Base-by-base conservation (phyloP, 2,888 invertebrate species). In the Eueremaeus valkanovi region DNA sequence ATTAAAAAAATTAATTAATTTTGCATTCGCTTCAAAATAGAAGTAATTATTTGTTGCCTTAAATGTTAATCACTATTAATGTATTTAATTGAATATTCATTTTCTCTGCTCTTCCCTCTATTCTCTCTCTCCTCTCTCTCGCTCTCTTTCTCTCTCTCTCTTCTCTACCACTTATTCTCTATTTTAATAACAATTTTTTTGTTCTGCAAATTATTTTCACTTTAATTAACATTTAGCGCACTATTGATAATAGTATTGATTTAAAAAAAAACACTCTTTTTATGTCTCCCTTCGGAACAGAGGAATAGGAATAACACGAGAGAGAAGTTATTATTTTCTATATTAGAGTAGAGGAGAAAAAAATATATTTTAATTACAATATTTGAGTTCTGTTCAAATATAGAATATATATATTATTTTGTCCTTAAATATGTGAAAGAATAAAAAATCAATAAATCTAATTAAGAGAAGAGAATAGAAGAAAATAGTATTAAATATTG, bases 1-100 rank as follows among this genome's bases (percentile, higher is more conserved):
- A 68, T 70, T 75, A 70, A 42, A 40, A n/a, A 29, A 55, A 70
- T 74, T 63, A 63, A 63, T 63, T 63, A 63, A 63, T 63, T 63
- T 63, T 55, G 9, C 27, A n/a, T 55, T 45, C 11, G n/a, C 18
- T 45, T 6, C 63, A 63, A 63, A 33, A 63, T 27, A 45, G 24
- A 29, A 63, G 63, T 36, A 63, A 63, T 63, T 63, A 63, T 63
- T 63, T 63, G 36, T 63, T 63, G 63, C 36, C 63, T 18, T 55
- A 55, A n/a, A 55, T 55, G 55, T 55, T 55, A 63, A 63, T 63
- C 63, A 33, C 63, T 63, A 51, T 51, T 5, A 55, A 55, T 55
- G 55, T 9, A 63, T 63, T 63, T 63, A 63, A 63, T 63, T 63
- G 63, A 63, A 63, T 63, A 63, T 63, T 63, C 36, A 63, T 31